Percentiles rank a stretch among this genome's conserved stretches.
These are phyloP conservation scores for Sapajus apella DNA, from an alignment of 2,113 vertebrate genomes.

Conservation along the genomic window DNA sequence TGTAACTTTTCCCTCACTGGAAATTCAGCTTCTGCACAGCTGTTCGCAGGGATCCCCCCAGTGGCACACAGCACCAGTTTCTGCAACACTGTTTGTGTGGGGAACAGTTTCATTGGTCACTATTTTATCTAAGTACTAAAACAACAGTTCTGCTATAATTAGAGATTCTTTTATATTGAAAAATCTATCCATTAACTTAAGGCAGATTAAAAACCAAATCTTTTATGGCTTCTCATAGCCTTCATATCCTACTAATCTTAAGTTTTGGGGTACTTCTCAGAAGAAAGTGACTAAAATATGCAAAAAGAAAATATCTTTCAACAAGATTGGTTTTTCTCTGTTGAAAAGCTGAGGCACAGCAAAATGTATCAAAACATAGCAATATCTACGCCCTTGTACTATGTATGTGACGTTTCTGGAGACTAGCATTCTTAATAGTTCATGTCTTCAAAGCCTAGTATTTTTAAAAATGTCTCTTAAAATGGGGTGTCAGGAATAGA, in stretches of 20 bases:
- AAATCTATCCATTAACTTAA: background rate
- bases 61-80: background rate
- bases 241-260: background rate
- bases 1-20: background rate
- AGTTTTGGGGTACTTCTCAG: background rate
- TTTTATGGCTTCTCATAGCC: background rate
- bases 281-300: background rate
- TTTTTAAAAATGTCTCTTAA: background rate
- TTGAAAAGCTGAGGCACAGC: background rate
- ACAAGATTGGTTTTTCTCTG: background rate
- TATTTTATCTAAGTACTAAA: background rate
- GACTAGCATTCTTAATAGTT: background rate
- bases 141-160: background rate
- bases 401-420: background rate
- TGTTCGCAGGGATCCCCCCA: background rate
- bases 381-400: accelerated
- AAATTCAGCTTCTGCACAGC: background rate
- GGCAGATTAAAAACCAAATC: background rate
- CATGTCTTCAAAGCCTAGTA: too few species aligned
- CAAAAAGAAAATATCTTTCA: background rate
- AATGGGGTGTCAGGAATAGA: background rate
- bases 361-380: background rate
- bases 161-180: background rate
- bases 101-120: background rate
- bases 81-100: background rate